These are phyloP conservation scores for Tragelaphus imberbis DNA, from an alignment of 2,113 vertebrate genomes.

Conservation along the genomic window DNA sequence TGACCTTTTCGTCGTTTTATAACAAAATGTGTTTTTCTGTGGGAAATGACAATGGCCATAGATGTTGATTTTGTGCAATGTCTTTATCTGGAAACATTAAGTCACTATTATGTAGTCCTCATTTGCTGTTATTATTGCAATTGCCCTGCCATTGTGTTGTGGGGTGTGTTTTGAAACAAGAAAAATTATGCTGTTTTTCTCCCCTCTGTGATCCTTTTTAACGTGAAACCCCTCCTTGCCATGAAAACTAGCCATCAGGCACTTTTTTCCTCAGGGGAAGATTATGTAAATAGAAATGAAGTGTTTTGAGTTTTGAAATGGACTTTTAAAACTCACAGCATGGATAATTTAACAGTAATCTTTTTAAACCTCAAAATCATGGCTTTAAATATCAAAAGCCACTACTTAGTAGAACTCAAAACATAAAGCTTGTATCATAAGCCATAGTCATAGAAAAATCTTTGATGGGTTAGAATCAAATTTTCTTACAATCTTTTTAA, in stretches of 20 bases:
- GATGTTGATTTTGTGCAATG: not conserved
- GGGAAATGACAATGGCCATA: not conserved
- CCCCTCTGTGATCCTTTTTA: not conserved
- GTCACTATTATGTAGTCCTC: not conserved
- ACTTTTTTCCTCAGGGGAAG: not conserved
- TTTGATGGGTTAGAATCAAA: not conserved
- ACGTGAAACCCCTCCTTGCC: not conserved
- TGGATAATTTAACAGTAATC: not conserved
- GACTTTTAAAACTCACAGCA: not conserved
- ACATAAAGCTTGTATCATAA: not conserved
- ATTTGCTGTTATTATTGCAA: not conserved
- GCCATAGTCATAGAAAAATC: not conserved
- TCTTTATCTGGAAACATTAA: conserved; percentile 1
- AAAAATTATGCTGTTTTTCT: not conserved
- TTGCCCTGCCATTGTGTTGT: not conserved
- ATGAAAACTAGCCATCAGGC: not conserved
- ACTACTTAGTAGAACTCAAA: not conserved
- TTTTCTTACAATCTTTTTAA: not conserved
- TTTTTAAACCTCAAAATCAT: not conserved
- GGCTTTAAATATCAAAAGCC: not conserved
- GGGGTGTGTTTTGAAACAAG: not conserved
- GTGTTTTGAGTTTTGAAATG: not conserved
- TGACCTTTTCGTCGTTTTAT: not conserved
- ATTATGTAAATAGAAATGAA: not conserved
- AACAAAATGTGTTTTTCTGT: not conserved